These are phyloP conservation scores for Drosophila nigrodunni DNA, from an alignment of 1,140 invertebrate species.

Conservation along the genomic window DNA sequence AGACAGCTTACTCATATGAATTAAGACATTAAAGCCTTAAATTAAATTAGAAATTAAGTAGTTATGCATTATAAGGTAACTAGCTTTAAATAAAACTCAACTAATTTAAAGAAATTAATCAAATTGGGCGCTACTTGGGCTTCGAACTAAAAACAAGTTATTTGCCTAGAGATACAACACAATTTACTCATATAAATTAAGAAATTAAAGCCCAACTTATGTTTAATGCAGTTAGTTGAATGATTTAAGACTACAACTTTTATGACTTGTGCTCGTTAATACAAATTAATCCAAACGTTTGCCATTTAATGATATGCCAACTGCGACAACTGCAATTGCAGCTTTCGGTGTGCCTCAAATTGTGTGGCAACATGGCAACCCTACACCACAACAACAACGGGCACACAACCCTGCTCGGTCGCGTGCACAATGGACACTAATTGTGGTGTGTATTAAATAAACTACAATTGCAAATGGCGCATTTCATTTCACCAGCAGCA, in stretches of 20 bases:
- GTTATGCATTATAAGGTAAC: no score
- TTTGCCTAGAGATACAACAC: no score
- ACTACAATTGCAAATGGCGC: slow-evolving; percentile 82
- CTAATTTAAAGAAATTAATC: no score
- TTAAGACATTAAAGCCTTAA: no score
- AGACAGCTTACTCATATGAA: no score
- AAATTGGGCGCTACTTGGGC: no score
- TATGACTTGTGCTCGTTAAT: slow-evolving; percentile 20
- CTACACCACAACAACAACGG: not conserved
- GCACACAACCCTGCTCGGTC: slow-evolving; percentile 23
- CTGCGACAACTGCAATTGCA: slow-evolving; percentile 42
- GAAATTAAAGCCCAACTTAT: no score
- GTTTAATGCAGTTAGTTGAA: no score
- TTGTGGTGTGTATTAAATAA: slow-evolving; percentile 80
- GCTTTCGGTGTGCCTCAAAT: slow-evolving; percentile 28
- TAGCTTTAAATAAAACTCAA: no score
- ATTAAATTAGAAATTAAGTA: no score
- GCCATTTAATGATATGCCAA: slow-evolving; percentile 38
- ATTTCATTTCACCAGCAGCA: slow-evolving; percentile 58
- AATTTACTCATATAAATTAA: no score
- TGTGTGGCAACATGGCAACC: slow-evolving; percentile 41
- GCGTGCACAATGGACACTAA: slow-evolving; percentile 71
- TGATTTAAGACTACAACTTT: not conserved
- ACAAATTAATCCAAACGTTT: slow-evolving; percentile 31
- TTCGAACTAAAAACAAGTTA: no score